Evolutionary conservation across 2,888 invertebrate species (phyloP).

Genomic region (Abscondita cerata): DNA sequence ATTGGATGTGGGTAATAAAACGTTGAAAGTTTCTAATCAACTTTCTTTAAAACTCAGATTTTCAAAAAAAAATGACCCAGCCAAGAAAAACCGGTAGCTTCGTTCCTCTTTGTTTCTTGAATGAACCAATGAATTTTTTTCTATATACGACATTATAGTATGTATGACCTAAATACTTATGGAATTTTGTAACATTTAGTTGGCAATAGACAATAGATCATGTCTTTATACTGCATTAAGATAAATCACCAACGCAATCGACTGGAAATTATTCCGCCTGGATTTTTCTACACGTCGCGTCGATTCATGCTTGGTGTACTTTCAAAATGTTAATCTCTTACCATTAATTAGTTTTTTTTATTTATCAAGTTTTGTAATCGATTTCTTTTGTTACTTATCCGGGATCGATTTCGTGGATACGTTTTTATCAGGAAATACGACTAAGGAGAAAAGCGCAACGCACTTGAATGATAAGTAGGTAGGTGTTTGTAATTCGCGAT

Average conservation of each 20-base stretch:
- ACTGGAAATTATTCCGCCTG: slow-evolving; percentile 52
- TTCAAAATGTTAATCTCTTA: not conserved
- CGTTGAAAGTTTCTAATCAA: slow-evolving; percentile 8
- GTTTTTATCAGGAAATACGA: too few species aligned
- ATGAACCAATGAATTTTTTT: slow-evolving; percentile 40
- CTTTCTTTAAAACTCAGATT: slow-evolving; percentile 3
- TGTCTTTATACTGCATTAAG: slow-evolving; percentile 55
- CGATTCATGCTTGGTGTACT: not conserved
- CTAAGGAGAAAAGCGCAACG: too few species aligned
- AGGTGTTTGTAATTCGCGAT: too few species aligned
- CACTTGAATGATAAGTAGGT: too few species aligned
- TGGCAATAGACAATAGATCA: slow-evolving; percentile 59
- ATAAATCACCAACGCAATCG: slow-evolving; percentile 58
- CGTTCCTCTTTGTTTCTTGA: too few species aligned
- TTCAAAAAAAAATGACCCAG: too few species aligned
- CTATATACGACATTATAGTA: slow-evolving; percentile 40
- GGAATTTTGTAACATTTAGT: slow-evolving; percentile 57
- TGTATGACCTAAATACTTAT: slow-evolving; percentile 56
- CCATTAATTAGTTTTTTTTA: slow-evolving; percentile 2
- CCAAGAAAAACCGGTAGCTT: too few species aligned
- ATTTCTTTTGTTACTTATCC: too few species aligned
- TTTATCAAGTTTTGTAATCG: too few species aligned
- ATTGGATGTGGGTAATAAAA: slow-evolving; percentile 9
- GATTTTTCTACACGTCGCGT: slow-evolving; percentile 22
- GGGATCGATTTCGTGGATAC: too few species aligned